Conservation (phyloP, 2,888 invertebrate genomes). For the Proisotoma minuta region DNA sequence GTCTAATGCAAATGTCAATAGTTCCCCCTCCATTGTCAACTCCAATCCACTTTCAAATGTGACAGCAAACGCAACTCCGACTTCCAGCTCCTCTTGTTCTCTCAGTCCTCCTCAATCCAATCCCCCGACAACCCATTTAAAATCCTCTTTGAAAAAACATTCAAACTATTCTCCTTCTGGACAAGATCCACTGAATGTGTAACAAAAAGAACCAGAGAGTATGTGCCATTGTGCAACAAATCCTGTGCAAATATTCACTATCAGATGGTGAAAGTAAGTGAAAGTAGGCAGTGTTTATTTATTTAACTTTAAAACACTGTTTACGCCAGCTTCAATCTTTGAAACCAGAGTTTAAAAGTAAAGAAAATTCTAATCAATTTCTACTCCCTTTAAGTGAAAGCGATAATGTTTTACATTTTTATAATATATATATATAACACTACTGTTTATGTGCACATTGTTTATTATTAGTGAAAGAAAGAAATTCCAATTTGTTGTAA, state of each 20-base stretch:
- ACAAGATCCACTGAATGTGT: conserved; percentile 16
- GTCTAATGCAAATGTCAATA: conserved; percentile 22
- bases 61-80: conserved; percentile 18
- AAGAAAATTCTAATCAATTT: too few relatives aligned
- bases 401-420: too few relatives aligned
- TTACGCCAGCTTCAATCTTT: too few relatives aligned
- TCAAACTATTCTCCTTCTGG: conserved; percentile 28
- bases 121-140: conserved; percentile 23
- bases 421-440: too few relatives aligned
- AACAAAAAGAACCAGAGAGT: conserved; percentile 33
- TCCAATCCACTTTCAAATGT: conserved; percentile 12
- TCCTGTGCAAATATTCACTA: neutral
- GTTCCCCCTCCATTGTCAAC: conserved; percentile 2
- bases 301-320: too few relatives aligned
- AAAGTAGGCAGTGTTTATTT: too few relatives aligned
- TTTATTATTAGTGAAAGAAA: too few relatives aligned
- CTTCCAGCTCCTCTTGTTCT: conserved; percentile 16
- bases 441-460: too few relatives aligned
- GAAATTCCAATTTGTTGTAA: too few relatives aligned
- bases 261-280: neutral
- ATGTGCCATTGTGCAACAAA: conserved; percentile 7
- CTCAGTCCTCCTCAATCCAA: conserved; percentile 6
- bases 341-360: too few relatives aligned
- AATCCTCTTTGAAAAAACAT: conserved; percentile 37
- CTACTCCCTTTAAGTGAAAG: too few relatives aligned